These are phyloP conservation scores for Chionis minor DNA, from an alignment of 2,113 vertebrate genomes.

Conservation along the genomic window DNA sequence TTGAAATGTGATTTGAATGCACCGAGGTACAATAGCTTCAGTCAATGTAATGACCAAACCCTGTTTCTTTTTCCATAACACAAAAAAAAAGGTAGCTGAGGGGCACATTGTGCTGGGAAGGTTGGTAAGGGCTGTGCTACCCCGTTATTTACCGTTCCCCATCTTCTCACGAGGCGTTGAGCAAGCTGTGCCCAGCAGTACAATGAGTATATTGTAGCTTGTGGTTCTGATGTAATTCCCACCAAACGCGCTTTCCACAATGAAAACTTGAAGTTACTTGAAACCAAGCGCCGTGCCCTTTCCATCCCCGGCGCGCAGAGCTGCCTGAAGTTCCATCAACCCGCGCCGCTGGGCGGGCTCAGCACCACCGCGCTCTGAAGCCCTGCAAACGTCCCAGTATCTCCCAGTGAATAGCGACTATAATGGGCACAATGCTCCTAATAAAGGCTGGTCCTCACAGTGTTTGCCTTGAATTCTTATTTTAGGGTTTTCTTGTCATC, in stretches of 20 bases:
- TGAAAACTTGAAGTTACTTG: not conserved
- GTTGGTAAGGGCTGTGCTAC: not conserved
- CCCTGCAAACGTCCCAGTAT: not conserved
- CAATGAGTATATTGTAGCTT: not conserved
- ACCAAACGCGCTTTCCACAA: not conserved
- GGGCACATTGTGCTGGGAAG: not conserved
- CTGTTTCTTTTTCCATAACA: not conserved
- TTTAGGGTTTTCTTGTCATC: not conserved
- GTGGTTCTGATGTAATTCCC: conserved; percentile 40
- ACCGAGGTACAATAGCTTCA: not conserved
- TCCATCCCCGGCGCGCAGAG: not conserved
- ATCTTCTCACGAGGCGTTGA: not conserved
- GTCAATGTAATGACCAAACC: not conserved
- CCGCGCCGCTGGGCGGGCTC: not conserved
- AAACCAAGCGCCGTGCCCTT: not conserved
- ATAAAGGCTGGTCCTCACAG: not conserved
- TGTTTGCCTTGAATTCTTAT: not conserved
- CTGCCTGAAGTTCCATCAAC: not conserved
- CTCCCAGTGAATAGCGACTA: not conserved
- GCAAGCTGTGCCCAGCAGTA: not conserved
- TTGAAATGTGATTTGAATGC: not conserved
- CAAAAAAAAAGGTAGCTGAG: not conserved
- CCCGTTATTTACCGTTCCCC: not conserved
- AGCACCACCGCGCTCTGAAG: not conserved
- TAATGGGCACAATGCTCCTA: not conserved